These are phyloP conservation scores for Dynastes grantii DNA, from an alignment of 2,888 invertebrate genomes.

Conservation along the genomic window DNA sequence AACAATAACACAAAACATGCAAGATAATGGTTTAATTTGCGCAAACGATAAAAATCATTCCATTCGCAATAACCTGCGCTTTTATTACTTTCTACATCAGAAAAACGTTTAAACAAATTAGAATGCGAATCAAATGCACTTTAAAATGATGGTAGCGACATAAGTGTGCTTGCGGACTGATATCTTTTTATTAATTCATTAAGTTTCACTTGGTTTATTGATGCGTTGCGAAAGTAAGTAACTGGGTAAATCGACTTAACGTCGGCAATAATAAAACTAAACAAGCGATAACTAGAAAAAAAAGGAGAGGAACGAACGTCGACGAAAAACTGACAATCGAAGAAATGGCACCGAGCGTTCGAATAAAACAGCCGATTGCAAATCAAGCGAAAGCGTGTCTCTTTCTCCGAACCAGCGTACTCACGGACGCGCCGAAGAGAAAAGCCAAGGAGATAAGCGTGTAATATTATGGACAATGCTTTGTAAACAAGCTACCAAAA, in stretches of 20 bases:
- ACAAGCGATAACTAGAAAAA: slow-evolving; percentile 7
- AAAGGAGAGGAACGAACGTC: slow-evolving; percentile 9
- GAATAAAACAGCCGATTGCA: slow-evolving; percentile 30
- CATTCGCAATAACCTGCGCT: not conserved
- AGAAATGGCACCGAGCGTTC: not conserved
- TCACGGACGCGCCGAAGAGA: slow-evolving; percentile 20
- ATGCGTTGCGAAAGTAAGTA: slow-evolving; percentile 49
- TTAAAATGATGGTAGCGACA: not conserved
- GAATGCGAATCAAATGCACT: not conserved
- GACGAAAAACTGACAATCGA: slow-evolving; percentile 37
- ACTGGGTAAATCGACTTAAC: slow-evolving; percentile 48
- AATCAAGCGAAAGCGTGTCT: slow-evolving; percentile 51
- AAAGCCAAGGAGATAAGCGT: slow-evolving; percentile 30
- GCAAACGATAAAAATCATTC: not conserved
- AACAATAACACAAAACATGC: no score
- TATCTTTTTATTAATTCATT: slow-evolving; percentile 12
- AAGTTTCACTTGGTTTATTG: slow-evolving; percentile 47
- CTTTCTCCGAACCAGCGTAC: slow-evolving; percentile 2
- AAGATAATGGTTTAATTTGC: no score
- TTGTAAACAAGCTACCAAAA: not conserved
- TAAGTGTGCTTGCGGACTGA: not conserved
- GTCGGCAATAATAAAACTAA: slow-evolving; percentile 24
- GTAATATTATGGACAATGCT: not conserved
- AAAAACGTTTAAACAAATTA: not conserved
- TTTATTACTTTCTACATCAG: slow-evolving; percentile 3